A percentile compares a stretch with the other conserved stretches of the same genome.
Conservation (phyloP, 2,888 invertebrate genomes). For the Boloria selene region DNA sequence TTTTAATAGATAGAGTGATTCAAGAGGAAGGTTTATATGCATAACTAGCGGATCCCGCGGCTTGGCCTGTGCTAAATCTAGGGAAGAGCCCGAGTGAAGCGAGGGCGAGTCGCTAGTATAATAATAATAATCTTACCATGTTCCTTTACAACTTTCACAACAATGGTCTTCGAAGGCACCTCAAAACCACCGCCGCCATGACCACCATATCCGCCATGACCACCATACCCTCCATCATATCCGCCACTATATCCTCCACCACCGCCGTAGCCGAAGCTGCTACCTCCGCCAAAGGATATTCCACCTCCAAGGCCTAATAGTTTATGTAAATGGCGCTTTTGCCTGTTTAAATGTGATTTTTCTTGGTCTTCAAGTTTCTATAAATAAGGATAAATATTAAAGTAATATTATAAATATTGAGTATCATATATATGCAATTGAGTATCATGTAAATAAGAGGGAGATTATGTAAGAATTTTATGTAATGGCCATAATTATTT, state of each 20-base stretch:
- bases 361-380: constrained; percentile 74
- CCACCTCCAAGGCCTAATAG: constrained; percentile 48
- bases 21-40: too few species aligned
- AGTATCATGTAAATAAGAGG: too few species aligned
- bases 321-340: constrained; percentile 58
- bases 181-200: constrained; percentile 47
- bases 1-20: too few species aligned
- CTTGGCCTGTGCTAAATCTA: too few species aligned
- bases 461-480: too few species aligned
- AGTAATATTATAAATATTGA: constrained; percentile 13
- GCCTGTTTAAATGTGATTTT: constrained; percentile 50
- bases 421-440: too few species aligned
- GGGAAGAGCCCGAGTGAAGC: too few species aligned
- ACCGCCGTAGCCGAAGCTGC: constrained; percentile 46
- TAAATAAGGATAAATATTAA: constrained; percentile 39
- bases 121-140: constrained; percentile 42
- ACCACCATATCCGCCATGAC: constrained; percentile 48
- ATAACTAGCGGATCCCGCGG: too few species aligned
- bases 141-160: constrained; percentile 59
- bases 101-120: too few species aligned
- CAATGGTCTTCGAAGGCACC: constrained; percentile 54
- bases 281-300: constrained; percentile 47
- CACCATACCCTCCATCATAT: constrained; percentile 45
- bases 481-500: too few species aligned
- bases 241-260: constrained; percentile 45